A percentile compares a stretch with the other conserved stretches of the same genome.
Evolutionary conservation across 2,797 vertebrate species (phyloP).

Genomic region (Oreonectes daqikongensis): DNA sequence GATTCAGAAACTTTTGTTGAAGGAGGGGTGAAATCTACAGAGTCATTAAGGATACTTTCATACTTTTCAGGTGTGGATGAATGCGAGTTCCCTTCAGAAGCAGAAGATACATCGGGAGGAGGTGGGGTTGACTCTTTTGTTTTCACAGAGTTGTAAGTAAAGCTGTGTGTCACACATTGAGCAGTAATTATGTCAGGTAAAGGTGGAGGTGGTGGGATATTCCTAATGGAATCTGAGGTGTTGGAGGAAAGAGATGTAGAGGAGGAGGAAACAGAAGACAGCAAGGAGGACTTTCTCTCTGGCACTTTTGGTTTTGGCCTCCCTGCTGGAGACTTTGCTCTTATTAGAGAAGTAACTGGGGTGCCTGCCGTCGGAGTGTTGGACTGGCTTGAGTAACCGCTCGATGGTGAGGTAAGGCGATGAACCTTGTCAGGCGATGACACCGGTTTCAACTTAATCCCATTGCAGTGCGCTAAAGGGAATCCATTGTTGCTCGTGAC

Average conservation of each 20-base stretch:
- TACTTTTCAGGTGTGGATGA: constrained; percentile 21
- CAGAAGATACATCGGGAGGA: constrained; percentile 29
- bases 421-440: constrained; percentile 74
- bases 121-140: constrained; percentile 5
- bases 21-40: constrained; percentile 66
- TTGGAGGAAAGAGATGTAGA: constrained; percentile 67
- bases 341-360: constrained; percentile 80
- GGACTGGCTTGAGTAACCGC: constrained; percentile 92
- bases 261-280: constrained; percentile 83
- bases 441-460: constrained; percentile 67
- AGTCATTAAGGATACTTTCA: constrained; percentile 50
- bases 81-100: constrained; percentile 35
- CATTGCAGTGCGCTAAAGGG: constrained; percentile 37
- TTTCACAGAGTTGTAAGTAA: constrained; percentile 1
- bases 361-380: constrained; percentile 86
- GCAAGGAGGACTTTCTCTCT: constrained; percentile 90
- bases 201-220: constrained; percentile 56
- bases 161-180: constrained; percentile 27
- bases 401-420: constrained; percentile 86
- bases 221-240: constrained; percentile 48
- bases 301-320: constrained; percentile 88
- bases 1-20: constrained; percentile 67
- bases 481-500: constrained; percentile 66
- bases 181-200: constrained; percentile 45
- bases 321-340: constrained; percentile 72